These are phyloP conservation scores for Lepisosteus osseus DNA, from an alignment of 2,113 vertebrate genomes.

Conservation along the genomic window DNA sequence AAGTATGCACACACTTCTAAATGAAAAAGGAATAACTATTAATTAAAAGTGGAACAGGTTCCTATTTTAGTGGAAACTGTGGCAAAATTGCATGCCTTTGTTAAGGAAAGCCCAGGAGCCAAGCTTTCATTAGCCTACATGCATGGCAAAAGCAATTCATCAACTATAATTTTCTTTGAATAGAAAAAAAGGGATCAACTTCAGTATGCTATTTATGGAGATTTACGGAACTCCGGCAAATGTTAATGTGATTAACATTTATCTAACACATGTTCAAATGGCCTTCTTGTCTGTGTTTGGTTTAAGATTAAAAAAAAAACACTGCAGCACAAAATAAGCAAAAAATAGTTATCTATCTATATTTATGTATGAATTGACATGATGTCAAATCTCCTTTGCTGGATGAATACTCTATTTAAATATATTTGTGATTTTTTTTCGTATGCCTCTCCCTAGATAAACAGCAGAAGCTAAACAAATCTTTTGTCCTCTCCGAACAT, in stretches of 20 bases:
- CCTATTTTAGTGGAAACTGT: slow-evolving; percentile 70
- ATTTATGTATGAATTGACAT: slow-evolving; percentile 25
- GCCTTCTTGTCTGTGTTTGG: slow-evolving; percentile 62
- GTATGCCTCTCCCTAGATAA: slow-evolving; percentile 64
- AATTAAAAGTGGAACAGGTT: slow-evolving; percentile 78
- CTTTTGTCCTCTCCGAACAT: slow-evolving; percentile 69
- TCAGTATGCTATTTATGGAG: slow-evolving; percentile 74
- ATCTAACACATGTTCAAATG: slow-evolving; percentile 73
- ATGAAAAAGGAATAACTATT: slow-evolving; percentile 65
- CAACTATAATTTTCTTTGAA: slow-evolving; percentile 71
- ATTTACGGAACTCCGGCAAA: slow-evolving; percentile 74
- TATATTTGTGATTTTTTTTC: slow-evolving; percentile 42
- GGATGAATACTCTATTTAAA: slow-evolving; percentile 59
- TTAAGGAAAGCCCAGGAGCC: slow-evolving; percentile 73
- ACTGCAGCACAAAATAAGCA: slow-evolving; percentile 33
- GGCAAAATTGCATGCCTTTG: slow-evolving; percentile 68
- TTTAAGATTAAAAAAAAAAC: slow-evolving; percentile 55
- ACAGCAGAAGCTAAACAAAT: slow-evolving; percentile 54
- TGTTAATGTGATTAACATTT: slow-evolving; percentile 78
- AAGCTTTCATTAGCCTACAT: slow-evolving; percentile 74
- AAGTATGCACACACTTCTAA: slow-evolving; percentile 57
- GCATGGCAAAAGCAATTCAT: slow-evolving; percentile 75
- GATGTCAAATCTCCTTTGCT: slow-evolving; percentile 61
- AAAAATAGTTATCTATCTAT: background rate
- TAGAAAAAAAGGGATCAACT: slow-evolving; percentile 70